Base-by-base conservation (phyloP, 2,888 invertebrate species). In the Aphidoletes aphidimyza region DNA sequence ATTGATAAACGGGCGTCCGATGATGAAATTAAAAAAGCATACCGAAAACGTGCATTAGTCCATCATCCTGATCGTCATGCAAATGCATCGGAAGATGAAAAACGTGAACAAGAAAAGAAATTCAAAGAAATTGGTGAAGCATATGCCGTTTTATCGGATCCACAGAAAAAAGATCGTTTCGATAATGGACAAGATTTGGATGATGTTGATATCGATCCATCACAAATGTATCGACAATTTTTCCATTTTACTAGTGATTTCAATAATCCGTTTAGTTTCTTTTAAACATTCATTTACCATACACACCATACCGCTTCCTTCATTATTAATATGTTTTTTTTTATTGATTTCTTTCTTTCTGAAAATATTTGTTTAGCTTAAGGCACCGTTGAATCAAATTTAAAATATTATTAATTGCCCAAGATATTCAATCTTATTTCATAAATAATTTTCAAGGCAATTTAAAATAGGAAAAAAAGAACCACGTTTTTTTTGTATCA, bases 81-180 rank as follows among this genome's bases (percentile, higher is more conserved):
- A 2, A 95, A 93, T 89, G 97, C 97, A 54, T 92, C 95, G 0
- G 95, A 96, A 84, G 92, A 91, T 5, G 95, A 96, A 89, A 95
- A 95, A 86, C 96, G 95, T 87, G 96, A 96, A 86, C 97, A 98
- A 89, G 98, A 98, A 90, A 94, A 94, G 87, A 96, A 95, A 88
- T 98, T 98, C 90, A 98, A 98, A 90, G 98, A 98, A 90, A 93
- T 98, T 30, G 97, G 98, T n/a, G 98, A 98, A 90, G 98, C 98
- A 0, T 98, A 98, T 89, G 94, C 95, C 78, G 93, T 98, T 85
- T 92, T 98, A 86, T 97, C 97, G 34, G 98, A 98, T 91, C 93
- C 95, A 11, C 95, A 95, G 90, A 98, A 98, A 90, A 94, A 96
- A 87, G 92, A 93, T 83, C 93, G 97, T 78, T 98, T 98, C 89